Evolutionary conservation across 2,888 invertebrate species (phyloP).

Genomic region (Dioctria rufipes): DNA sequence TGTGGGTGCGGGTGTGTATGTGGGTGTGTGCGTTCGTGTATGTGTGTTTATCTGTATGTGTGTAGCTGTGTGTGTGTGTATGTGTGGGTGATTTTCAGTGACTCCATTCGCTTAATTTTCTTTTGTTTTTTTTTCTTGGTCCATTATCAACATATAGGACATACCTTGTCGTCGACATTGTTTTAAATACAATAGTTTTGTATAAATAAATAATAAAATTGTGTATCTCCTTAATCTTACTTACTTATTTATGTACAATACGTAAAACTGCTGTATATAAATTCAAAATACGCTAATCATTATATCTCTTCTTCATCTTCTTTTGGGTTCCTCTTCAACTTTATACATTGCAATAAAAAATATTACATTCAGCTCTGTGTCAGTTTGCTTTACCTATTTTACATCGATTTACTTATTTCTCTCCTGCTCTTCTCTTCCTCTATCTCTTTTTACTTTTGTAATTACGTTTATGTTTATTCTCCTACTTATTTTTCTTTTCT

Average conservation of each 20-base stretch:
- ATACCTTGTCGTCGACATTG: conserved; percentile 44
- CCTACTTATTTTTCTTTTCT: conserved; percentile 7
- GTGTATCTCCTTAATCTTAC: conserved; percentile 42
- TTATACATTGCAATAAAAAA: conserved; percentile 51
- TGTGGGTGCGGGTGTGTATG: not conserved
- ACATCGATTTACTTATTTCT: conserved; percentile 54
- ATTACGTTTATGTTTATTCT: conserved; percentile 54
- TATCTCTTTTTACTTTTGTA: conserved; percentile 45
- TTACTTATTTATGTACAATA: conserved; percentile 43
- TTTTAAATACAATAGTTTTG: conserved; percentile 25
- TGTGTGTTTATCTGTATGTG: conserved; percentile 14
- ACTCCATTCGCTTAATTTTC: conserved; percentile 36
- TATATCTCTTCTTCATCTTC: conserved; percentile 23
- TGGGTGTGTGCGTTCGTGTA: not conserved
- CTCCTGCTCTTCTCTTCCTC: conserved; percentile 56
- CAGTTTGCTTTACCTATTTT: conserved; percentile 52
- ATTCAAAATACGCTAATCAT: conserved; percentile 50
- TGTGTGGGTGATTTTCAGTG: conserved; percentile 31
- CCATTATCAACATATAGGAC: conserved; percentile 45
- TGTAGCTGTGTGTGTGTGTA: too few relatives aligned
- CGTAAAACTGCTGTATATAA: conserved; percentile 51
- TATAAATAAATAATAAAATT: conserved; percentile 53
- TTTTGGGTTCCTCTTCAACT: conserved; percentile 31
- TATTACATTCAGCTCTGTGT: conserved; percentile 51
- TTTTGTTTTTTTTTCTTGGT: conserved; percentile 6